Evolutionary conservation across 2,113 vertebrate species (phyloP).

Genomic region (Zootoca vivipara): DNA sequence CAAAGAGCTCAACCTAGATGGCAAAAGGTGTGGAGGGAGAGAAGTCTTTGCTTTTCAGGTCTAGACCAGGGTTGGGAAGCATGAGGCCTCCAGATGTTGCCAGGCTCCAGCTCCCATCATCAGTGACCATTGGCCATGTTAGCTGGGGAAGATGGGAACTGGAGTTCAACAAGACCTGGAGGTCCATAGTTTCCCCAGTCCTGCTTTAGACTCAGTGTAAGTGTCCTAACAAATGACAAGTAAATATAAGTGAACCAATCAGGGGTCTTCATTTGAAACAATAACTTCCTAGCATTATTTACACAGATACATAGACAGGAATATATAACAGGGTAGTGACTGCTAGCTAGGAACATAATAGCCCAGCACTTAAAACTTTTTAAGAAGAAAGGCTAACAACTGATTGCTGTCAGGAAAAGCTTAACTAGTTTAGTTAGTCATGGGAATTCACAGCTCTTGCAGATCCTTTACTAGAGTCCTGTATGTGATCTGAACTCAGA

Average conservation of each 20-base stretch:
- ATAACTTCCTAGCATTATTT: background rate
- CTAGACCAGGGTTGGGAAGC: background rate
- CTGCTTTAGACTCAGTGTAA: background rate
- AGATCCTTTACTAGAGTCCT: background rate
- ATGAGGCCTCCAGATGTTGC: no score
- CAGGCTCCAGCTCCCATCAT: no score
- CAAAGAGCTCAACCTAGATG: background rate
- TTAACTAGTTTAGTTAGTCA: background rate
- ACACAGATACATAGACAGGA: background rate
- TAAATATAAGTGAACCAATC: background rate
- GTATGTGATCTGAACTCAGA: background rate
- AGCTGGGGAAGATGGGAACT: background rate
- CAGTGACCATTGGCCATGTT: no score
- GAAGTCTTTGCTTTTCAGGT: background rate
- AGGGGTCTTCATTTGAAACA: background rate
- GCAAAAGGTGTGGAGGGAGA: background rate
- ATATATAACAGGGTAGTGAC: background rate
- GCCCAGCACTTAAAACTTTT: background rate
- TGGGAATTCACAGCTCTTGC: background rate
- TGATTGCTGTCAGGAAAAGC: no score
- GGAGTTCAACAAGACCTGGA: no score
- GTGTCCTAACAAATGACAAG: background rate
- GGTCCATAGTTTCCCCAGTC: background rate
- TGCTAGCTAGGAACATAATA: background rate
- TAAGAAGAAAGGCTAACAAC: no score